Evolutionary conservation across 2,113 vertebrate genomes (phyloP), one percentile per base, ranked within the genome.

Genomic region (Fulica atra): DNA sequence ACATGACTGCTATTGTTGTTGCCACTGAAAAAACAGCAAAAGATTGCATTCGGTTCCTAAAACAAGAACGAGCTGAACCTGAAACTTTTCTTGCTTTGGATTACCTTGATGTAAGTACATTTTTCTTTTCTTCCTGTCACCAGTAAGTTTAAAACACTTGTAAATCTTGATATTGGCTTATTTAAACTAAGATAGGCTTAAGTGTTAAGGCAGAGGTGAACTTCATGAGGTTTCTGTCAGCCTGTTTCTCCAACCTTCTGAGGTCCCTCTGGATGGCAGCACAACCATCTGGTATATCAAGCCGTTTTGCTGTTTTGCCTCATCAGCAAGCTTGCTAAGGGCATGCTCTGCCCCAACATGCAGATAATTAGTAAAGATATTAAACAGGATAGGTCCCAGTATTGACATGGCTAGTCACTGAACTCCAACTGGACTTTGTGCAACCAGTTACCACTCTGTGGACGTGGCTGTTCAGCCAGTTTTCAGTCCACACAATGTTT

Each of bases 81-180:
- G 99, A 99, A 98, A 99, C 98, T 10, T 99, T 99, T 80, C 98
- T 99, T 71, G 98, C 99, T 82, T 96, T 99, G 29, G 98, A 99
- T 97, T 99, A 99, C 94, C 98, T 99, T 63, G 97, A 99, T 72
- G 99, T 99, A 97, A 98, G 99, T 97, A 53, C 13, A 3, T 24
- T 82, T 63, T 65, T 48, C 12, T 36, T 73, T 40, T 73, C 38
- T 38, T 81, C 38, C 11, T 72, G 10, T 79, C 10, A 13, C 19
- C 29, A 66, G 31, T 31, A 53, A 33, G 40, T 46, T 46, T 77
- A 35, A 73, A 46, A 28, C 3, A 12, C 4, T 28, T 83, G 5
- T 26, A 54, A 61, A 36, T 42, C 36, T 73, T 59, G 16, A 13
- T 86, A 50, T 11, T 65, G 53, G 8, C 26, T 92, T 9, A 33